Conservation (phyloP, 2,888 invertebrate genomes). For the Leucozona laternaria region DNA sequence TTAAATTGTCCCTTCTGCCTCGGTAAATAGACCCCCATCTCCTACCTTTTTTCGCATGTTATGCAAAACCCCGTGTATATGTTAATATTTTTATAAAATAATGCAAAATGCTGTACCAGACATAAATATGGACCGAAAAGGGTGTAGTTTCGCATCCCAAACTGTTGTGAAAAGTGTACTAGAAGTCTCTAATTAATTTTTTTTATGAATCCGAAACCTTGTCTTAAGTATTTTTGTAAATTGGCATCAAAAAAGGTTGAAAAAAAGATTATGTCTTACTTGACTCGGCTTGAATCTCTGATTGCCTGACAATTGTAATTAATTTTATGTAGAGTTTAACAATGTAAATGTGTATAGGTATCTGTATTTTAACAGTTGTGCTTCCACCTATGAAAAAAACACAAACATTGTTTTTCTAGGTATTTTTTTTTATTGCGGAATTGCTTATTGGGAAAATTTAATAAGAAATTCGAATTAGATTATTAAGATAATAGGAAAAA, state of each 20-base stretch:
- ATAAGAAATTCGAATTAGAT: neutral
- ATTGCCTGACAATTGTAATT: constrained; percentile 74
- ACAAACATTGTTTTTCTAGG: neutral
- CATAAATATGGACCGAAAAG: too few relatives aligned
- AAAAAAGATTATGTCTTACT: constrained; percentile 41
- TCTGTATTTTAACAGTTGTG: neutral
- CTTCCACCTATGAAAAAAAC: neutral
- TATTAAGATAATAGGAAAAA: neutral
- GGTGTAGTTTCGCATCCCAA: too few relatives aligned
- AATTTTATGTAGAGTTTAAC: constrained; percentile 44
- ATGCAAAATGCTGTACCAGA: too few relatives aligned
- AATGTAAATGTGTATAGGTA: neutral
- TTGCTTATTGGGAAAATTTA: neutral
- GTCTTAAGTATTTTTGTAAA: neutral
- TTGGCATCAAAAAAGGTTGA: neutral
- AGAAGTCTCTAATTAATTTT: too few relatives aligned
- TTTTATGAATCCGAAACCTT: neutral
- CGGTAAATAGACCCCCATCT: too few relatives aligned
- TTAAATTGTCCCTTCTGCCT: too few relatives aligned
- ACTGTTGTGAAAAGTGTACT: too few relatives aligned
- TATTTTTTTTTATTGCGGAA: neutral
- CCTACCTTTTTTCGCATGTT: too few relatives aligned
- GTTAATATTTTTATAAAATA: too few relatives aligned
- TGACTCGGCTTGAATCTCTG: constrained; percentile 30
- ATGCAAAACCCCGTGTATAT: too few relatives aligned